Evolutionary conservation across 2,888 invertebrate genomes (phyloP), one percentile per base, ranked within the genome.

Genomic region (Drosophila melanosoma): DNA sequence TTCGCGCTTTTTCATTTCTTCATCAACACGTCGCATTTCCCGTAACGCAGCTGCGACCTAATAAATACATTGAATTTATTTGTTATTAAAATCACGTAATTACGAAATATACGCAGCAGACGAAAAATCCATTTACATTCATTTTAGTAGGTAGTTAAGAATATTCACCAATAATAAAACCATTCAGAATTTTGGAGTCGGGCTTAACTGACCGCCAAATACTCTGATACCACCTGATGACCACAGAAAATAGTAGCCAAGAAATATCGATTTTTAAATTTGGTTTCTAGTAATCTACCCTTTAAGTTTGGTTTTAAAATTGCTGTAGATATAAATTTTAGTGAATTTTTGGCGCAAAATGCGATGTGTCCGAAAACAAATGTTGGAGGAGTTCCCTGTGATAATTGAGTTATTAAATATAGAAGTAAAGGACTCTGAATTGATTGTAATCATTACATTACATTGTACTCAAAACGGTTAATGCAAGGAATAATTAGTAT

Each of bases 1-100:
- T 76, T 97, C 97, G 20, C 97, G 94, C 81, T 97, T 95, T 74
- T 96, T 95, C 95, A 97, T 97, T 94, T 97, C 97, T 90, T 97
- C 96, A 92, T 97, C 97, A 66, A 97, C 97, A 32, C 97, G 94
- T 79, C 96, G 94, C 97, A 98, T 98, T 94, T 98, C 98, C 8
- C 97, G 93, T 73, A 98, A 92, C 0, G 98, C 98, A 1, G 96
- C 95, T 0, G 98, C 98, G 10, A 96, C 68, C 68, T 69, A 66
- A 36, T 6, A 45, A 54, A 36, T 48, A 49, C 3, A 54, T 54
- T 36, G 36, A 36, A 54, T 15, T 35, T 6, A 53, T 17, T 53
- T 53, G 1, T 23, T 15, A 53, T 23, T 52, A 32, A 11, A 12
- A 1, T 10, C 26, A 49, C 1, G 23, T 6, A 40, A 10, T 40